Evolutionary conservation across 2,797 vertebrate species (phyloP), one percentile per base, ranked within the genome.

Genomic region (Melanotaenia maccullochi): DNA sequence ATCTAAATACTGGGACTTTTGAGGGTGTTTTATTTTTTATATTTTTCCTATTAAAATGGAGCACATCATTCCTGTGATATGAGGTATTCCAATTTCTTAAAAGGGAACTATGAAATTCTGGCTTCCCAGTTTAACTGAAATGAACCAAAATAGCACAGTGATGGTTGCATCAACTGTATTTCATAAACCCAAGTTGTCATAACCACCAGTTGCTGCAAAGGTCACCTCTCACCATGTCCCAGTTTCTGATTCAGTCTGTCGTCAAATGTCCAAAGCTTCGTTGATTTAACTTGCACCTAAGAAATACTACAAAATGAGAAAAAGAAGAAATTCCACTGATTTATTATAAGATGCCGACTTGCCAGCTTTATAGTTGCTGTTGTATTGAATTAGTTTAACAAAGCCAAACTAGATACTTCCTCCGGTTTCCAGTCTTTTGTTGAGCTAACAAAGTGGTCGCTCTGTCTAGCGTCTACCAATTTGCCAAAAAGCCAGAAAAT

Each of bases 401-500:
- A 9, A 25, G n/a, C 36, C 24, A 11, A 61, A 30, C 25, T 28
- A 16, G 13, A 5, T 14, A 36, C 11, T 42, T 1, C n/a, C 33
- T 59, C 56, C 33, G 13, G 67, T 52, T 70, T 42, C 25, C 32
- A n/a, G 22, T 36, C 2, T 3, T 5, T 28, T 5, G 36, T 54
- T 12, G 54, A 60, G 47, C 52, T 68, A 42, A 49, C 68, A 60
- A 36, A 65, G 32, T 0, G 1, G 20, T 24, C 61, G 22, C 61
- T 58, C 3, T 61, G 22, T 33, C 12, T 38, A 28, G 28, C 9
- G 20, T 44, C 18, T 9, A 36, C 6, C 0, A 2, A 16, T 57
- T 51, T n/a, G 42, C 33, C 54, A 68, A 36, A n/a, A 76, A 71
- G 54, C 5, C 6, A 52, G 51, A 52, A 28, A 59, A 25, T 24